Evolutionary conservation across 2,888 invertebrate species (phyloP), one percentile per base, ranked within the genome.

Genomic region (Leucozona laternaria): DNA sequence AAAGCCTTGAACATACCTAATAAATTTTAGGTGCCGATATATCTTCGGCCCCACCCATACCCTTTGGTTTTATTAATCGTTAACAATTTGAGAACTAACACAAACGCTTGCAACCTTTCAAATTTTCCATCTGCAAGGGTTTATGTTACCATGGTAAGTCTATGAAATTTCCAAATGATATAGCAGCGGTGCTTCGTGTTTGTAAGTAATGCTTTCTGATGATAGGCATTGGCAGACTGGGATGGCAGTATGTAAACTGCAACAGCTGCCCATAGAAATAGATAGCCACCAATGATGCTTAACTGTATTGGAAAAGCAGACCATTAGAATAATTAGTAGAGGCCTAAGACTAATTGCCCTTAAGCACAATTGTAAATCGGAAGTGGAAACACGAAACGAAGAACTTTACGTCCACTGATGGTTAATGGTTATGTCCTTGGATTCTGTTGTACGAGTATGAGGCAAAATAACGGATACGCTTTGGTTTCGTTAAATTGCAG

Each of bases 291-390:
- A 17, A 57, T 57, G 57, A 57, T 34, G 17, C 57, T 34, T 13
- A 57, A 57, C 17, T 11, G 31, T 57, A 57, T 57, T 57, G 57
- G 57, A 31, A 57, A 34, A 15, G 15, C 13, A 57, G 31, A 31
- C 57, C 57, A 57, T 57, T 57, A 57, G 57, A 34, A 57, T 34
- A 34, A 57, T 57, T 17, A 57, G 57, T 34, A 57, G 6, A 17
- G 31, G 57, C 11, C 31, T 57, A 57, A 57, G 57, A 57, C 31
- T 57, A 57, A 57, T 57, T 57, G 57, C 57, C 57, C 17, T 17
- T 17, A 57, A 57, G 31, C 57, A 34, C 31, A 57, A 57, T 57
- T 57, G 31, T 57, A 57, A 34, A 57, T 57, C 57, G 31, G 57
- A 57, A 17, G 57, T 34, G 57, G 8, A 31, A 34, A 34, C 31